phyloP scores from a whole-genome alignment of 2,113 vertebrate genomes.

The Eubucco bourcierii region DNA sequence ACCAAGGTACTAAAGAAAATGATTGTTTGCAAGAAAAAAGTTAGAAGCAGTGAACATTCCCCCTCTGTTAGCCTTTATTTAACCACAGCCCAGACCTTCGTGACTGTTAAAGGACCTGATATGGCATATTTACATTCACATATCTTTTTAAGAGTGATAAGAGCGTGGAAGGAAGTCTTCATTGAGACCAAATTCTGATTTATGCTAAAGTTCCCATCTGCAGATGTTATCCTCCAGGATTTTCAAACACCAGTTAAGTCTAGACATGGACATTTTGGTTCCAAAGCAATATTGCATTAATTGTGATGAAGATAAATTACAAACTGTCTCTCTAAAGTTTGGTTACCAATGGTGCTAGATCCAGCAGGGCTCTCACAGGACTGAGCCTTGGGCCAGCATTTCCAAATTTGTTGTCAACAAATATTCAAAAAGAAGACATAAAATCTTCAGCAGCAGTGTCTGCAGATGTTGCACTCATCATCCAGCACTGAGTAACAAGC shows the following conservation, averaged over 20 bases:
- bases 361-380: background rate
- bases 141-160: background rate
- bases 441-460: background rate
- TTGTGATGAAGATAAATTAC: background rate
- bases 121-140: fast-evolving
- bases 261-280: background rate
- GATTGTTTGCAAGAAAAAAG: background rate
- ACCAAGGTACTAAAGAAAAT: background rate
- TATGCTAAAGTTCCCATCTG: background rate
- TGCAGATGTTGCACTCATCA: background rate
- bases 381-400: background rate
- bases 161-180: background rate
- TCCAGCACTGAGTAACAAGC: background rate
- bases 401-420: background rate
- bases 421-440: background rate
- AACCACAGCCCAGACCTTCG: background rate
- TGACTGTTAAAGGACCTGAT: background rate
- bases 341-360: background rate
- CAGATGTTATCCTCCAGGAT: background rate
- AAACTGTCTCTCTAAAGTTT: background rate
- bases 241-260: background rate
- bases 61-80: background rate
- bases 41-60: background rate
- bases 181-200: background rate
- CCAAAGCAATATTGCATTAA: background rate